Evolutionary conservation across 2,888 invertebrate species (phyloP).

Genomic region (Bellardia bayeri): DNA sequence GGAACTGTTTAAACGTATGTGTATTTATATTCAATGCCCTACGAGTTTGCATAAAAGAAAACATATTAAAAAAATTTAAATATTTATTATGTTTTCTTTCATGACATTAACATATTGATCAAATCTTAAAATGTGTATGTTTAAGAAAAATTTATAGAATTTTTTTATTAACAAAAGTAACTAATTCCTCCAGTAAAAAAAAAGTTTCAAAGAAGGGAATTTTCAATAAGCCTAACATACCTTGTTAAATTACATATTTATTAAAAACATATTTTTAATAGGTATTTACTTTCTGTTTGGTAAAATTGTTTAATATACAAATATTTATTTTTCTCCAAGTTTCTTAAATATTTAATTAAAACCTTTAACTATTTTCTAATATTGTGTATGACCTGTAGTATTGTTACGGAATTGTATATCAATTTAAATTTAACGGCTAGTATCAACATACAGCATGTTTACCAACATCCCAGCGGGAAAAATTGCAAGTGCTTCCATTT

Average conservation of each 20-base stretch:
- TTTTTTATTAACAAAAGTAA: constrained; percentile 9
- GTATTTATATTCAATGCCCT: background rate
- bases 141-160: background rate
- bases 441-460: no score
- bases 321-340: background rate
- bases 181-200: background rate
- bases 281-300: no score
- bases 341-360: no score
- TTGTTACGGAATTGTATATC: no score
- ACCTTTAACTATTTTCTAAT: no score
- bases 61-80: constrained; percentile 19
- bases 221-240: background rate
- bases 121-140: background rate
- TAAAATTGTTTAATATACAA: no score
- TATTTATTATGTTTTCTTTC: constrained; percentile 10
- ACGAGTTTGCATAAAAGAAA: background rate
- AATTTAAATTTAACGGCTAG: no score
- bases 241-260: background rate
- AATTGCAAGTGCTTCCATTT: no score
- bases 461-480: no score
- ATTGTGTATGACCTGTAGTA: no score
- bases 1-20: no score
- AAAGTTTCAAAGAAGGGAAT: background rate
- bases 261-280: background rate
- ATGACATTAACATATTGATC: constrained; percentile 19